phyloP scores from a whole-genome alignment of 2,797 vertebrate species.

The Scolopax bukidnonensis region DNA sequence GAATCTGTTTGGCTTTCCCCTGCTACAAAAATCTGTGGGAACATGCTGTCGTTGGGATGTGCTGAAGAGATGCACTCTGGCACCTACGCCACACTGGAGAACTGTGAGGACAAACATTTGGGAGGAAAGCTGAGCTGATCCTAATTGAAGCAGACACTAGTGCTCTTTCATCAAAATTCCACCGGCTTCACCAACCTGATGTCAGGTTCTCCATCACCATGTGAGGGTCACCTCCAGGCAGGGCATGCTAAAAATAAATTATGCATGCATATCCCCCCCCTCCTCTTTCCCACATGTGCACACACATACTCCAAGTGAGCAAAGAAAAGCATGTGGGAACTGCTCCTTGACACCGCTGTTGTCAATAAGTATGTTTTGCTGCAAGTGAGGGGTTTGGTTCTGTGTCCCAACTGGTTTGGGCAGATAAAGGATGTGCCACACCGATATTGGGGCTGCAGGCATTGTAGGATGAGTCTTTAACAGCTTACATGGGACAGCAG shows the following conservation, averaged over 20 bases:
- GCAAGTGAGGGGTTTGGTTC: not conserved
- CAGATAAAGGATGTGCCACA: not conserved
- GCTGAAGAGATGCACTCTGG: slow-evolving; percentile 65
- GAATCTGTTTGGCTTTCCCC: slow-evolving; percentile 58
- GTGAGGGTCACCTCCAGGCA: slow-evolving; percentile 27
- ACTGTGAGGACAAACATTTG: slow-evolving; percentile 70
- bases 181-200: slow-evolving; percentile 28
- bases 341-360: not conserved
- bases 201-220: slow-evolving; percentile 25
- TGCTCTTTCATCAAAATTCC: slow-evolving; percentile 14
- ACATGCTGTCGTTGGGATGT: slow-evolving; percentile 59
- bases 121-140: slow-evolving; percentile 53
- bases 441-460: not conserved
- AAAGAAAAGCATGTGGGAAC: slow-evolving; percentile 1
- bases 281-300: not conserved
- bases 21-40: slow-evolving; percentile 59
- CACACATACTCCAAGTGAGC: not conserved
- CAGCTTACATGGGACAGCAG: not conserved
- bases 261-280: not conserved
- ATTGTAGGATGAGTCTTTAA: not conserved
- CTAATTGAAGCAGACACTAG: slow-evolving; percentile 57
- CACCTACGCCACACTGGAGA: slow-evolving; percentile 50
- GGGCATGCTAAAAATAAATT: slow-evolving; percentile 1
- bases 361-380: not conserved
- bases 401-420: not conserved